phyloP scores from a whole-genome alignment of 2,113 vertebrate species.

The Gorsachius goisagi region DNA sequence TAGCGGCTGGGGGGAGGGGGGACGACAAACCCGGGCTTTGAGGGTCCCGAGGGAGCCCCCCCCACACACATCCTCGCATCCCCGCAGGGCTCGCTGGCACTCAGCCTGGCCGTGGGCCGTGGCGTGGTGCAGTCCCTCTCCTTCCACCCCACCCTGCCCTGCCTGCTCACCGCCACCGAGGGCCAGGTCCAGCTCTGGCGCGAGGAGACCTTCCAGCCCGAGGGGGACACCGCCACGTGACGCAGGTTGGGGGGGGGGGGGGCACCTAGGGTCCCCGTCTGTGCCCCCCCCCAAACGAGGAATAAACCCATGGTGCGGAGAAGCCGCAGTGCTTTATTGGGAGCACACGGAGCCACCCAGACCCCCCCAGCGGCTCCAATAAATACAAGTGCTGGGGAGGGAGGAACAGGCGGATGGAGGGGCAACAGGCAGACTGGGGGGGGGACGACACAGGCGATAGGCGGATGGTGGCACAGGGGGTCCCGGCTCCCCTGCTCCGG shows the following conservation, averaged over 20 bases:
- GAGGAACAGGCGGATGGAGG: too few species aligned
- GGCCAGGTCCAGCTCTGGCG: constrained; percentile 87
- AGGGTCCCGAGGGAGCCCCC: not conserved
- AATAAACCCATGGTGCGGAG: not conserved
- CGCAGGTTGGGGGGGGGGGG: fast-evolving
- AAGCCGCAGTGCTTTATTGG: not conserved
- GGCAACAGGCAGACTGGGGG: too few species aligned
- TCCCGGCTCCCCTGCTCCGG: not conserved
- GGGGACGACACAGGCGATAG: not conserved
- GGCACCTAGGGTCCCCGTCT: too few species aligned
- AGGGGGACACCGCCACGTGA: not conserved
- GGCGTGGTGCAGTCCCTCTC: constrained; percentile 87
- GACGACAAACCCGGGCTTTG: fast-evolving
- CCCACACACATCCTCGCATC: not conserved
- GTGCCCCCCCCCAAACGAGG: fast-evolving
- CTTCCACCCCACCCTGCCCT: constrained; percentile 85
- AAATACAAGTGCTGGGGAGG: not conserved
- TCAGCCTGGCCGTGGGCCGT: constrained; percentile 81
- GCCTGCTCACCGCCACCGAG: constrained; percentile 82
- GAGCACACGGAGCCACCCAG: fast-evolving
- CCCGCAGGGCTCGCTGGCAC: constrained; percentile 78
- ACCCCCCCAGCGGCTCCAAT: not conserved
- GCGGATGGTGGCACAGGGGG: not conserved
- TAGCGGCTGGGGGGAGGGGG: too few species aligned
- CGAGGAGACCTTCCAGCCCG: constrained; percentile 71